These are phyloP conservation scores for Neosalanx taihuensis DNA, from an alignment of 2,797 vertebrate genomes.

Conservation along the genomic window DNA sequence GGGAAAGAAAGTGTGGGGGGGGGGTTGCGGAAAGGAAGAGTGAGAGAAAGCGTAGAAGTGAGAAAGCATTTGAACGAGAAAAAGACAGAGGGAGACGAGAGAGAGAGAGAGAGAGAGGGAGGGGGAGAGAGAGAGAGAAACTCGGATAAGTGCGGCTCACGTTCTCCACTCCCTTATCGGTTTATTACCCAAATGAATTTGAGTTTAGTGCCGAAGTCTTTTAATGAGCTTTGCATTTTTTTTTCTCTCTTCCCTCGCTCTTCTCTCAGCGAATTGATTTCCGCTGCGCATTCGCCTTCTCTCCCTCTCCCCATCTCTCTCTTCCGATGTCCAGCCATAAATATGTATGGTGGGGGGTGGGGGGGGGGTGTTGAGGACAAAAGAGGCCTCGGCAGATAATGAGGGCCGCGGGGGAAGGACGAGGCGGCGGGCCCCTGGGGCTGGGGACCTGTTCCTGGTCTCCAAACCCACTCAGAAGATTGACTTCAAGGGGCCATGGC, in stretches of 20 bases:
- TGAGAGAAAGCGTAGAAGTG: neutral
- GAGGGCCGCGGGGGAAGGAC: constrained; percentile 25
- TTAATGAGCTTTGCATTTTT: constrained; percentile 79
- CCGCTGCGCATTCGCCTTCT: constrained; percentile 49
- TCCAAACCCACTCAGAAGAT: constrained; percentile 7
- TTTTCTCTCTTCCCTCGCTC: no score
- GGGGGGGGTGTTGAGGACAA: constrained; percentile 43
- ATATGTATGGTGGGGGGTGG: constrained; percentile 74
- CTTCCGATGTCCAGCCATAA: constrained; percentile 60
- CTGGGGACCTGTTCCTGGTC: constrained; percentile 31
- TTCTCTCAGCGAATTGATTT: constrained; percentile 70
- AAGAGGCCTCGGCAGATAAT: constrained; percentile 19
- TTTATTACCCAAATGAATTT: constrained; percentile 77
- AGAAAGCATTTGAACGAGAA: neutral
- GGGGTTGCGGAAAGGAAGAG: neutral
- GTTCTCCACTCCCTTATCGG: constrained; percentile 67
- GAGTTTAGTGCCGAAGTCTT: constrained; percentile 67
- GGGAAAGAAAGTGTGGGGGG: neutral
- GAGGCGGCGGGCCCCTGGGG: constrained; percentile 10
- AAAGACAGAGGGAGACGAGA: constrained; percentile 7
- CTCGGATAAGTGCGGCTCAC: constrained; percentile 56
- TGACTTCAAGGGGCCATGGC: neutral
- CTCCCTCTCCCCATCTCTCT: constrained; percentile 12
- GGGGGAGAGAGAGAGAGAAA: no score
- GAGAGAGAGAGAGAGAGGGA: neutral